Base-by-base conservation (phyloP, 2,797 vertebrate species). In the Tiaroga cobitis region DNA sequence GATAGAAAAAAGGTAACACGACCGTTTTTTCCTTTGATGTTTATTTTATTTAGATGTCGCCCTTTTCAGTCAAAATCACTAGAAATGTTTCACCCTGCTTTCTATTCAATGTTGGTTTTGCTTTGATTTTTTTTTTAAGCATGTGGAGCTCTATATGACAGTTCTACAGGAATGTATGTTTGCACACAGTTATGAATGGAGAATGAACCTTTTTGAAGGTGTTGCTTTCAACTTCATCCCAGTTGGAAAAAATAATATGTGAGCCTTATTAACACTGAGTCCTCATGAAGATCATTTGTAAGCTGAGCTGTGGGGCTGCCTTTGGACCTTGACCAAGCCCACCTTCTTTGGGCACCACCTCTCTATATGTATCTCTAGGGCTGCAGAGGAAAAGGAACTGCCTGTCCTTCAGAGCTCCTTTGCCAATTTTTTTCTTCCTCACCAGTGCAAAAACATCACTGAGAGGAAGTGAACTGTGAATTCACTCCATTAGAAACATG, bases 131-230 rank as follows among this genome's bases (percentile, higher is more conserved):
- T 43, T 72, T 32, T 37, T 37, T 37, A 56, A 65, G 70, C 21
- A 32, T 84, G 65, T 46, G 67, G 78, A 80, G 70, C 68, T 34
- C 49, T 74, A 34, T 51, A 76, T 81, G 70, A 84, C 78, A 85
- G 68, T 84, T 63, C 69, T 80, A 59, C 37, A 26, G 86, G 70
- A 39, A 86, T 70, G 78, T 87, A 87, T 90, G 85, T 90, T 86
- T 89, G 89, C 34, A 24, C 76, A 74, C 86, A 85, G 87, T 82
- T 83, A 91, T 91, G 90, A 92, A 92, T 90, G 78, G 84, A 92
- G 90, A 92, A 92, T 89, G 87, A 83, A 67, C 24, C 87, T 88
- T 87, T 89, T 92, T 91, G 78, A 89, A 85, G 51, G 39, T 24
- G 7, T 34, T 41, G 76, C 89, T 92, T 91, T 91, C 41, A 91